phyloP scores from a whole-genome alignment of 2,113 vertebrate species.

The Cercopithecus mona region DNA sequence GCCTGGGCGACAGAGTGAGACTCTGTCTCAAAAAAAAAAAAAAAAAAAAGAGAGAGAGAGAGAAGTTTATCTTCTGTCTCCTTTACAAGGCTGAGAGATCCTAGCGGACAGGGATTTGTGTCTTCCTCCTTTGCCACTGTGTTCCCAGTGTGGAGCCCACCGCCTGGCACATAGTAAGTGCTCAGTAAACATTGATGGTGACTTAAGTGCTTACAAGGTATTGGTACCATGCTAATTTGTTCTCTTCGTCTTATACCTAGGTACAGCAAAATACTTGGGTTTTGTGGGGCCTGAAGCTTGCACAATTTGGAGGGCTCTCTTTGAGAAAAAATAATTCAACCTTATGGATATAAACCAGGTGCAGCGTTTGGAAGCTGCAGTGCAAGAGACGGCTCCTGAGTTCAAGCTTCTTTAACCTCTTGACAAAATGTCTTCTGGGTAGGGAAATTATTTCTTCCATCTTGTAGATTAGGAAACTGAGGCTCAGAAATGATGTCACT shows the following conservation, averaged over 20 bases:
- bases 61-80: neutral
- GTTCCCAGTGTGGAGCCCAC: neutral
- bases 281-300: neutral
- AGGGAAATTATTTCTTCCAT: neutral
- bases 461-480: neutral
- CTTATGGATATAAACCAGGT: neutral
- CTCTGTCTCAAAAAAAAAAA: too few species aligned
- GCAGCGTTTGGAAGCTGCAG: neutral
- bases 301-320: neutral
- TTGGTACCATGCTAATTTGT: neutral
- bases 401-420: neutral
- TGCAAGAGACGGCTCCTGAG: neutral
- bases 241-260: conserved; percentile 68
- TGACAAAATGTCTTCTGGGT: conserved; percentile 67
- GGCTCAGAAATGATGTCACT: neutral
- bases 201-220: neutral
- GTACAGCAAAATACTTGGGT: conserved; percentile 86
- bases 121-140: neutral
- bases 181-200: neutral
- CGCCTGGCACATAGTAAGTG: neutral
- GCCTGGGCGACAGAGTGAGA: too few species aligned
- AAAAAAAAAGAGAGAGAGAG: too few species aligned
- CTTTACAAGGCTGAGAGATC: neutral
- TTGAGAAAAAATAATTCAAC: neutral
- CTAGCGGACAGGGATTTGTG: neutral